Evolutionary conservation across 2,888 invertebrate species (phyloP).

Genomic region (Athalia rosae): DNA sequence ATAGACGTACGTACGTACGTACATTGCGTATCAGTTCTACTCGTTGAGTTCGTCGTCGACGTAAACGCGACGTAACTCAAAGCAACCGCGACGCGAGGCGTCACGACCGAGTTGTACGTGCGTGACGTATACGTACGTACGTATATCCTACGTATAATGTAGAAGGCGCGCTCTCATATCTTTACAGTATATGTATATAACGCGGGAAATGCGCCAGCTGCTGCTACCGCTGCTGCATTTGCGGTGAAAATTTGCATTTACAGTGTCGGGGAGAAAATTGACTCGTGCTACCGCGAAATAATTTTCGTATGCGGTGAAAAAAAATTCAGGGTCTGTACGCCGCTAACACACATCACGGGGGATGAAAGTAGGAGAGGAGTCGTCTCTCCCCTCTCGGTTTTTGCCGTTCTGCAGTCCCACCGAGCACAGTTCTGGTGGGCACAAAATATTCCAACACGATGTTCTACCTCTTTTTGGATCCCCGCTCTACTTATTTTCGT

Average conservation of each 20-base stretch:
- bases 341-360: no score
- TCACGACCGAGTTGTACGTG: no score
- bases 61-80: no score
- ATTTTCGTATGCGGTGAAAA: constrained; percentile 15
- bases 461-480: no score
- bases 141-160: not conserved
- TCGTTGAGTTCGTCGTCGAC: no score
- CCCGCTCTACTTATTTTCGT: no score
- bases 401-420: no score
- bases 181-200: constrained; percentile 1
- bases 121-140: not conserved
- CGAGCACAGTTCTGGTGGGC: no score
- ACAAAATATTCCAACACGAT: no score
- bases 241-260: constrained; percentile 37
- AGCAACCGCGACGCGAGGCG: no score
- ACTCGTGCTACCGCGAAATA: constrained; percentile 27
- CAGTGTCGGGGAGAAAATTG: constrained; percentile 31
- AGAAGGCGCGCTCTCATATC: not conserved
- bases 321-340: not conserved
- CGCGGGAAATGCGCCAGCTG: constrained; percentile 36
- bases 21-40: not conserved
- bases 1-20: not conserved
- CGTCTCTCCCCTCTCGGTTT: no score
- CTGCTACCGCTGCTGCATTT: constrained; percentile 23
- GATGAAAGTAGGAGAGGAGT: no score